A percentile compares a stretch with the other conserved stretches of the same genome.
These are phyloP conservation scores for Enteromius anoplus DNA, from an alignment of 2,797 vertebrate genomes.

Conservation along the genomic window DNA sequence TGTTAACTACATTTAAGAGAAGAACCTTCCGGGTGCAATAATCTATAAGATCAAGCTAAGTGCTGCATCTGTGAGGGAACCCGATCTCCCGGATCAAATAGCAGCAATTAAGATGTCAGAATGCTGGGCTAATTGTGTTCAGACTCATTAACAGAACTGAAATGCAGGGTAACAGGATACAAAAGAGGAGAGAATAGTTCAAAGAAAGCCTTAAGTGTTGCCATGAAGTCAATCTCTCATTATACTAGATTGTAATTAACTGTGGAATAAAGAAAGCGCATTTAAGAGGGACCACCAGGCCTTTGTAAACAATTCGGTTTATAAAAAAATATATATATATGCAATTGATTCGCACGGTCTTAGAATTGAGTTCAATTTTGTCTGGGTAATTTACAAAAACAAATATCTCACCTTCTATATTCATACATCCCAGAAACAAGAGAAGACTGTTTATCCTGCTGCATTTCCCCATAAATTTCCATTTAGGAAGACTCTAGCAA, in stretches of 20 bases:
- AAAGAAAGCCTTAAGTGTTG: conserved; percentile 58
- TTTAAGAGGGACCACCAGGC: neutral
- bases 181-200: conserved; percentile 48
- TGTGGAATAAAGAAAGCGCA: conserved; percentile 45
- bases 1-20: conserved; percentile 78
- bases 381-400: conserved; percentile 3
- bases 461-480: conserved; percentile 25
- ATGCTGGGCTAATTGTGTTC: conserved; percentile 82
- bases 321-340: neutral
- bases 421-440: conserved; percentile 3
- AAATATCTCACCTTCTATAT: conserved; percentile 10
- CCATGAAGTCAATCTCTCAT: conserved; percentile 61
- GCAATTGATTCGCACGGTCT: conserved; percentile 3
- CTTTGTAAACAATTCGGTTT: neutral
- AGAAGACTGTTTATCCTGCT: neutral
- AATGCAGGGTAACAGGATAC: conserved; percentile 53
- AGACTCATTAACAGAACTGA: conserved; percentile 68
- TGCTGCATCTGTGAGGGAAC: conserved; percentile 74
- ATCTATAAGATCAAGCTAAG: conserved; percentile 81
- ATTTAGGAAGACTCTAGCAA: conserved; percentile 25
- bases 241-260: conserved; percentile 60
- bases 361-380: neutral
- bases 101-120: conserved; percentile 83
- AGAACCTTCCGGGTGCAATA: conserved; percentile 68
- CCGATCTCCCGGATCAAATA: conserved; percentile 76